Conservation (phyloP, 1,140 invertebrate genomes). For the Brachionus sp. region DNA sequence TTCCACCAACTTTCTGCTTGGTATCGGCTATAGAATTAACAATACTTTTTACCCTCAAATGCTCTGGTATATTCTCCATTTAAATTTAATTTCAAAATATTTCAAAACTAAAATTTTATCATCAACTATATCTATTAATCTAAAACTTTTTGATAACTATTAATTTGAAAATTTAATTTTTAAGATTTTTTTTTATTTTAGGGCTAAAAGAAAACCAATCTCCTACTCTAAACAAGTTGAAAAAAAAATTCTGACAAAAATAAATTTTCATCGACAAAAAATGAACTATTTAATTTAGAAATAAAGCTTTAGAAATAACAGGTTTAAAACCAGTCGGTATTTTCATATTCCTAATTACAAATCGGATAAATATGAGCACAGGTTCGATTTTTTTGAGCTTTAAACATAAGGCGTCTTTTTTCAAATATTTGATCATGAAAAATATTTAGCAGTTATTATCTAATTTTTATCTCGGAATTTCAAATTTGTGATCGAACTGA, state of each 20-base stretch:
- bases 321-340: slow-evolving; percentile 15
- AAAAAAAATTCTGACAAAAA: too few relatives aligned
- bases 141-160: not conserved
- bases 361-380: not conserved
- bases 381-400: not conserved
- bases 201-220: too few relatives aligned
- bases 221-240: too few relatives aligned
- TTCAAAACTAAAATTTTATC: not conserved
- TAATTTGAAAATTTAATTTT: too few relatives aligned
- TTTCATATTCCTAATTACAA: not conserved
- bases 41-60: slow-evolving; percentile 32
- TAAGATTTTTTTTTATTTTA: too few relatives aligned
- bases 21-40: slow-evolving; percentile 37
- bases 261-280: too few relatives aligned
- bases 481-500: not conserved
- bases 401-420: not conserved
- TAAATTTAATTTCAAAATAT: not conserved
- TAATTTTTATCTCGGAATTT: not conserved
- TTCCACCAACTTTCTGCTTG: slow-evolving; percentile 38
- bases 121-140: not conserved
- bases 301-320: not conserved
- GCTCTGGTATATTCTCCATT: slow-evolving; percentile 37
- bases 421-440: not conserved
- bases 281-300: too few relatives aligned
- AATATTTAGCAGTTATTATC: not conserved